phyloP scores from a whole-genome alignment of 53 echinoderm and acorn worm genomes.

The Holothuria leucospilota region DNA sequence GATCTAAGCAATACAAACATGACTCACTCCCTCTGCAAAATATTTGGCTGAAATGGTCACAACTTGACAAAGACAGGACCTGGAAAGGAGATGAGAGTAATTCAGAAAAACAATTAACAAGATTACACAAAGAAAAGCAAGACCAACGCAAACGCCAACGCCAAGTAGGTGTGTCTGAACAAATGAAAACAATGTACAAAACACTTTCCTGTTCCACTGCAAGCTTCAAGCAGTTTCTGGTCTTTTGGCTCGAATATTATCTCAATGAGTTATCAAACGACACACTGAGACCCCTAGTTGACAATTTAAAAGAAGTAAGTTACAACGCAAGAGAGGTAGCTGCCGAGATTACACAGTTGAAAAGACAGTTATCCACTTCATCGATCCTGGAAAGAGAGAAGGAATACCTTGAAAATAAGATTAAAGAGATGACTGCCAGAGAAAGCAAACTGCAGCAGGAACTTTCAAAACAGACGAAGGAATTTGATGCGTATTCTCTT shows the following conservation, averaged over 20 bases:
- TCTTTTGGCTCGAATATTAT: no score
- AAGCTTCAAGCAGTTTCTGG: no score
- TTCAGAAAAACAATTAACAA: conserved; percentile 1
- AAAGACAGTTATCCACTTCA: background rate
- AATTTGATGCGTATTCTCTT: background rate
- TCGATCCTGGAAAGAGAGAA: background rate
- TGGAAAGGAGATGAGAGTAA: conserved; percentile 28
- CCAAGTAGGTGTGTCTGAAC: background rate
- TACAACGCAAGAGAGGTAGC: background rate
- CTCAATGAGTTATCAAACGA: no score
- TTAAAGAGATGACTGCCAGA: background rate
- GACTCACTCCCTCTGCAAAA: background rate
- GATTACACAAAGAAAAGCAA: background rate
- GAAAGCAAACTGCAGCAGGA: background rate
- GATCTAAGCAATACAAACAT: background rate
- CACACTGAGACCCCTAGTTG: no score
- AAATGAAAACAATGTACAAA: conserved; percentile 1
- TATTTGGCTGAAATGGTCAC: conserved; percentile 14
- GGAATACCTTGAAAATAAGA: background rate
- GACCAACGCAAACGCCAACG: conserved; percentile 20
- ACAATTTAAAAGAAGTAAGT: background rate
- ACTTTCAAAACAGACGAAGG: background rate
- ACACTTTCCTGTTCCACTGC: background rate
- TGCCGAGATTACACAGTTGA: background rate
- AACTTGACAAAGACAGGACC: conserved; percentile 32